These are phyloP conservation scores for Pseudococcus longispinus DNA, from an alignment of 2,888 invertebrate species.

Conservation along the genomic window DNA sequence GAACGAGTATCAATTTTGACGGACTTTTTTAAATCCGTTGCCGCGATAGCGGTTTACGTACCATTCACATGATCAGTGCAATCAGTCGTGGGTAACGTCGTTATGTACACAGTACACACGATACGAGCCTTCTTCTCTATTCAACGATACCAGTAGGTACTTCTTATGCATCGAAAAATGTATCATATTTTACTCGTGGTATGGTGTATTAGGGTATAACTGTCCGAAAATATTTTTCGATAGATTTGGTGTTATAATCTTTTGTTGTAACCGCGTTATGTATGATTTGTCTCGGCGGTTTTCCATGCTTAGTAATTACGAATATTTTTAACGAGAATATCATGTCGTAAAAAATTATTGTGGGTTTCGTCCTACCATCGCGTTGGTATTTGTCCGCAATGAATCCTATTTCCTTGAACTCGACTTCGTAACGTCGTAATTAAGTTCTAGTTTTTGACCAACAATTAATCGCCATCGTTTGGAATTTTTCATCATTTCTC, in stretches of 20 bases:
- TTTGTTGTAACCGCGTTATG: slow-evolving; percentile 20
- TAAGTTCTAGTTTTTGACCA: neutral
- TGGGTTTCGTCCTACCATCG: neutral
- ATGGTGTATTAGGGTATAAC: neutral
- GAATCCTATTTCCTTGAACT: slow-evolving; percentile 9
- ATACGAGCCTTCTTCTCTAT: neutral
- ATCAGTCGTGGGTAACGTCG: slow-evolving; percentile 39
- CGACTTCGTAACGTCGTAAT: neutral
- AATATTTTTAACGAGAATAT: slow-evolving; percentile 16
- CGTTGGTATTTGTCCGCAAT: neutral
- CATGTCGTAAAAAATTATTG: slow-evolving; percentile 11
- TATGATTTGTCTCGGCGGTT: slow-evolving; percentile 34
- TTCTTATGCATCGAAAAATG: neutral
- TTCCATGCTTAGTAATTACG: neutral
- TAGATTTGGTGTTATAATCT: neutral
- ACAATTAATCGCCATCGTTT: neutral
- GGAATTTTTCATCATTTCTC: neutral
- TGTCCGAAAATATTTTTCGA: neutral
- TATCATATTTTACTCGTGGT: neutral
- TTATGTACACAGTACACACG: slow-evolving; percentile 9
- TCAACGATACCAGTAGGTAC: neutral
- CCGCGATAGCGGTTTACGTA: slow-evolving; percentile 6
- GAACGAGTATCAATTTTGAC: slow-evolving; percentile 52
- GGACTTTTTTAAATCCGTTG: slow-evolving; percentile 23
- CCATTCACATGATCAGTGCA: slow-evolving; percentile 41